Base-by-base conservation (phyloP, 1,140 invertebrate species). In the Tetraneura akinire region DNA sequence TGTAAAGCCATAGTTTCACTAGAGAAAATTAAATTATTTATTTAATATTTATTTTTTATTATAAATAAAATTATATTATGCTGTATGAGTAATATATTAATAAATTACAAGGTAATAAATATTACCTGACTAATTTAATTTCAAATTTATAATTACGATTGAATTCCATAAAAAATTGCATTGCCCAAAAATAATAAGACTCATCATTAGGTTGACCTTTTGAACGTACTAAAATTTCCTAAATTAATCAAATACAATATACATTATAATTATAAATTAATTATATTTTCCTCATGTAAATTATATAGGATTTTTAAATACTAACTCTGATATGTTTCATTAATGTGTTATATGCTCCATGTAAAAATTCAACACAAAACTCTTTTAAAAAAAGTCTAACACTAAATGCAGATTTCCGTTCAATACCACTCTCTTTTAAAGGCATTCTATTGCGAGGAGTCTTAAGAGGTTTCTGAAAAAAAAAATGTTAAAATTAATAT, bases 121-220 rank as follows among this genome's bases (percentile, higher is more conserved):
- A 86, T 88, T 87, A 95, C 93, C 93, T 94, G 73, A 98, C 91
- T 82, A 95, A 88, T 86, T 96, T 94, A 81, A 97, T 90, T 87
- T 94, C 89, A 84, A 96, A 94, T 83, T 91, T 91, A 83, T 91
- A 89, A 84, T 91, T 88, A 82, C 97, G 90, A 89, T 97, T 97
- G 86, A 98, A 98, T 86, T 97, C 94, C 95, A 98, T 97, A 86
- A 98, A 98, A 87, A 98, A 99, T 84, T 92, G 91, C 83, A 98
- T 88, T 10, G 94, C 91, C 96, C 95, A 98, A 64, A 98, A 87
- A 86, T 98, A 97, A 86, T 97, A 96, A 11, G 92, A 93, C 84
- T 97, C 94, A 87, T 98, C 96, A 84, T 95, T 90, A 64, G 89
- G 88, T 83, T 89, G 89, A 37, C 85, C 87, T 81, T 88, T 88